Evolutionary conservation across 1,140 invertebrate genomes (phyloP), one percentile per base, ranked within the genome.

Genomic region (Temnothorax curvispinosus): DNA sequence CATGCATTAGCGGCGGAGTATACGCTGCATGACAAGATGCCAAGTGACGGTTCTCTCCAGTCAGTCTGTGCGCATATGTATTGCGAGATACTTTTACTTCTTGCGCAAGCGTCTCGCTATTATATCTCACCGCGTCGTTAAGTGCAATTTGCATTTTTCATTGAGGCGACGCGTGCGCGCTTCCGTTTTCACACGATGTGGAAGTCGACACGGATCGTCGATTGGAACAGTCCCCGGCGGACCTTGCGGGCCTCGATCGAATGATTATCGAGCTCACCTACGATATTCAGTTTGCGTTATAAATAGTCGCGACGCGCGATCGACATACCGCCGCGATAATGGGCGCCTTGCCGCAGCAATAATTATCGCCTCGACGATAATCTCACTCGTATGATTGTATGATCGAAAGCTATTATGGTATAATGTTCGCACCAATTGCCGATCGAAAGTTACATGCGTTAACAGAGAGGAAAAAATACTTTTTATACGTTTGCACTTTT

Each of bases 141-240:
- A 27, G 11, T 58, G 69, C 41, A 71, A 84, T 84, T 84, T 84
- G 80, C 80, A 84, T 84, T 75, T 74, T 84, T 32, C 69, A 75
- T 75, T 44, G 80, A 47, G 54, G 54, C 41, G 67, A 82, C 69
- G 27, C 80, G 54, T 50, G 80, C 52, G 38, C 67, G 67, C 80
- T 84, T 84, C 80, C 80, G 80, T 84, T 84, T 84, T 84, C 80
- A 84, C 69, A 84, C 80, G 47, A 27, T 3, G 35, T 81, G 67
- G 52, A 74, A 72, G 41, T 62, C 67, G 65, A 62, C 41, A 56
- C 52, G 50, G 18, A 76, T 60, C 72, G 6, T 18, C 54, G 80
- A 72, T 7, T 71, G 58, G 47, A 74, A 67, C 27, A 76, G 50
- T 11, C 71, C 52, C 64, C 52, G 47, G 38, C n/a, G 18, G 54